Base-by-base conservation (phyloP, 2,113 vertebrate species). In the Stegostoma tigrinum region DNA sequence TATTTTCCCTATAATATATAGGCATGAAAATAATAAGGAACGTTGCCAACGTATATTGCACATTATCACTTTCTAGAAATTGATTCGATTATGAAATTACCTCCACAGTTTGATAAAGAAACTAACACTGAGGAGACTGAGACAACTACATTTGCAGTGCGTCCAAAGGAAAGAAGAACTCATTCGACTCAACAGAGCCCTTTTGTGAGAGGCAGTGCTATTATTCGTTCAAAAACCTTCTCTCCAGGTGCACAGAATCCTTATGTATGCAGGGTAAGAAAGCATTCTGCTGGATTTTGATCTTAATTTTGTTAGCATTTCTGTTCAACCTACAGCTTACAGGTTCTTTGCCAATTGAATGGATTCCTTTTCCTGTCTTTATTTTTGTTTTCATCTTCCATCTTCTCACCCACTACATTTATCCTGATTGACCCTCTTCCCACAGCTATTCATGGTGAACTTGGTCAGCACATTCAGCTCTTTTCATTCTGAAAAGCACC, bases 221-320 rank as follows among this genome's bases (percentile, higher is more conserved):
- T 99, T 97, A 99, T 99, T 97, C 98, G 99, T 96, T 99, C 99
- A 19, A 99, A 99, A 97, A 99, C 99, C 0, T 99, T 99, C 97
- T 99, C 99, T 10, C 99, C 99, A 0, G 99, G 99, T 96, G 99
- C 99, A 7, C 99, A 99, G 97, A 99, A 98, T 98, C 98, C 99
- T 96, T 99, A 99, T 19, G 98, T 99, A 96, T 99, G 99, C 97
- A 98, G 98, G 98, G 99, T 99, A 98, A 98, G 97, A 96, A n/a
- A 52, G 23, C 5, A 34, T 24, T 17, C 27, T 30, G 5, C 17
- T 95, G 42, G 68, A 70, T 72, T 93, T 93, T 66, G 61, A 66
- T 66, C 89, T 66, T 93, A 93, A 93, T 1, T 42, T 14, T 34
- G 30, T 75, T 34, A 27, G 21, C 34, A 15, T 80, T 80, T 38